phyloP scores from a whole-genome alignment of 2,888 invertebrate species.

The Drosophila robusta region DNA sequence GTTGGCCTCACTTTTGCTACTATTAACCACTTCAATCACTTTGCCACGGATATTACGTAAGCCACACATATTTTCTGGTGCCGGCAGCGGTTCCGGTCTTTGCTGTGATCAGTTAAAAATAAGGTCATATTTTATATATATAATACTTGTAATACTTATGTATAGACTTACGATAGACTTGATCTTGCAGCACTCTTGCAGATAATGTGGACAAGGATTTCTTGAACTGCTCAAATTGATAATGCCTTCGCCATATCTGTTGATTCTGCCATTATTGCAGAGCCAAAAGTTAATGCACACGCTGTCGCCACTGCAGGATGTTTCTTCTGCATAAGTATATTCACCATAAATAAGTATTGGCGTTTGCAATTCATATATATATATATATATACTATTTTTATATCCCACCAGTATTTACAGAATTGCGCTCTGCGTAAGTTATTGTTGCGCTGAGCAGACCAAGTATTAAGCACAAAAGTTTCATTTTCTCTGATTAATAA shows the following conservation, averaged over 20 bases:
- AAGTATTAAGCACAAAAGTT: not conserved
- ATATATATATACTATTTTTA: no score
- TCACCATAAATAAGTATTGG: no score
- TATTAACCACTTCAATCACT: not conserved
- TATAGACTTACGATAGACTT: not conserved
- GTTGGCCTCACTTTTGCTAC: not conserved
- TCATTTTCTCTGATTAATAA: not conserved
- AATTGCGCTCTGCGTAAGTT: no score
- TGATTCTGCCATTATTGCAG: not conserved
- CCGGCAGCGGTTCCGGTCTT: not conserved
- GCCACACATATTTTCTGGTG: constrained; percentile 1
- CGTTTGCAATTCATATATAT: no score
- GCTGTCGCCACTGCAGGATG: not conserved
- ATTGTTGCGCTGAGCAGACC: no score
- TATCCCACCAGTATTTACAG: no score
- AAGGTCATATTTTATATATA: no score
- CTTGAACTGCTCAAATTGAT: not conserved
- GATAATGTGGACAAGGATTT: not conserved
- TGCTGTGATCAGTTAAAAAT: not conserved
- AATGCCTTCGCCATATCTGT: not conserved
- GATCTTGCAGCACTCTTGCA: not conserved
- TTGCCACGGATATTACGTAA: not conserved
- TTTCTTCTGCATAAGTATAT: not conserved
- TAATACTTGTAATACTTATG: no score
- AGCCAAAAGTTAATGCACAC: no score